phyloP scores from a whole-genome alignment of 2,888 invertebrate genomes.

The Ecliptopera silaceata region DNA sequence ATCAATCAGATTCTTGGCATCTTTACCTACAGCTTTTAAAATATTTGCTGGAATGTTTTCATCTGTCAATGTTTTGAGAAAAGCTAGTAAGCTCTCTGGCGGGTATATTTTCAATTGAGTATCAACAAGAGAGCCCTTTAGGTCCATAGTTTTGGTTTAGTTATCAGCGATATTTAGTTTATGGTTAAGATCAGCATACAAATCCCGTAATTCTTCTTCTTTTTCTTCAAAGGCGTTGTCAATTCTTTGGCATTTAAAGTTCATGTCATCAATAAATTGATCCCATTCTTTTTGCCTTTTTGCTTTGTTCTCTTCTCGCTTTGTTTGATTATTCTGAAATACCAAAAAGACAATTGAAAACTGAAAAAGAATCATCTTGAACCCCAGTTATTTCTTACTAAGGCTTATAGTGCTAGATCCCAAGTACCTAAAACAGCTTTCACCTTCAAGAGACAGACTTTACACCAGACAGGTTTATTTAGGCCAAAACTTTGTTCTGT shows the following conservation, averaged over 20 bases:
- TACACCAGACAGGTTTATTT: too few species aligned
- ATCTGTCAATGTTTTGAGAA: conserved; percentile 76
- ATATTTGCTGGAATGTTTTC: conserved; percentile 80
- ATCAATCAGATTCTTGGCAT: conserved; percentile 38
- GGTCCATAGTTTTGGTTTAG: conserved; percentile 65
- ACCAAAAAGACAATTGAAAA: background rate
- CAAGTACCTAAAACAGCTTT: too few species aligned
- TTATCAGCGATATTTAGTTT: conserved; percentile 85
- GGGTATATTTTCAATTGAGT: conserved; percentile 86
- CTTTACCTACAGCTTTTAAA: conserved; percentile 51
- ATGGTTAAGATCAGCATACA: conserved; percentile 89
- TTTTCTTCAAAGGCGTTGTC: conserved; percentile 90
- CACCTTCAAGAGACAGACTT: too few species aligned
- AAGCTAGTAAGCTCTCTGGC: conserved; percentile 81
- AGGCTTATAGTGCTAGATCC: too few species aligned
- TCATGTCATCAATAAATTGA: conserved; percentile 90
- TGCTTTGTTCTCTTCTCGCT: conserved; percentile 55
- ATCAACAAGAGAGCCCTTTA: conserved; percentile 84
- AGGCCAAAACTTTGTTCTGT: too few species aligned
- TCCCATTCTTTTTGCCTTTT: conserved; percentile 85
- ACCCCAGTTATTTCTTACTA: too few species aligned
- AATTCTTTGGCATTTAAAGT: conserved; percentile 88
- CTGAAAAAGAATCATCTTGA: too few species aligned
- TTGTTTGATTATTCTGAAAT: conserved; percentile 57
- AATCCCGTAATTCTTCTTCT: conserved; percentile 88